Evolutionary conservation across 2,888 invertebrate species (phyloP).

Genomic region (Alitta virens): DNA sequence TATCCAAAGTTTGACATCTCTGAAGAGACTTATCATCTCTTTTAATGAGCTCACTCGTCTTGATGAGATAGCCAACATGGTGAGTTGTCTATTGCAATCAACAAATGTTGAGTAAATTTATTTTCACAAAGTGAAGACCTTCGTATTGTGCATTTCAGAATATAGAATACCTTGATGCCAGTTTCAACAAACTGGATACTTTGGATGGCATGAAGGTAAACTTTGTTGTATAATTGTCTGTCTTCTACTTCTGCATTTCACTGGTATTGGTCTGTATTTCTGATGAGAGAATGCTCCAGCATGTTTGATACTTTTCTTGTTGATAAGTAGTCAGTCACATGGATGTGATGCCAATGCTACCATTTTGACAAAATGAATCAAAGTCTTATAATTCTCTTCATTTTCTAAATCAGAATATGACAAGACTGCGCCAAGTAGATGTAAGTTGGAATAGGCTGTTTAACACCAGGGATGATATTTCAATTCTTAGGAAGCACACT

Average conservation of each 20-base stretch:
- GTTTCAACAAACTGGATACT: slow-evolving; percentile 54
- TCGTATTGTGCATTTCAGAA: slow-evolving; percentile 33
- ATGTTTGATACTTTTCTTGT: too few species aligned
- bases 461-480: slow-evolving; percentile 50
- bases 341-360: too few species aligned
- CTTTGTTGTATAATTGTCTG: background rate
- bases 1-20: slow-evolving; percentile 36
- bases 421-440: slow-evolving; percentile 43
- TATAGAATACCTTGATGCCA: slow-evolving; percentile 53
- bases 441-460: slow-evolving; percentile 52
- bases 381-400: too few species aligned
- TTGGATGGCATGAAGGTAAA: slow-evolving; percentile 53
- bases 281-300: too few species aligned
- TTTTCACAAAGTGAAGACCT: too few species aligned
- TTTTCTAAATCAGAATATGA: slow-evolving; percentile 37
- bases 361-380: too few species aligned
- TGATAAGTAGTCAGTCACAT: too few species aligned
- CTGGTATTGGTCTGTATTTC: background rate
- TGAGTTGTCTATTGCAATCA: slow-evolving; percentile 28
- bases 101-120: too few species aligned
- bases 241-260: background rate
- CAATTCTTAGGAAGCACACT: slow-evolving; percentile 48
- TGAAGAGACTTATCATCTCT: slow-evolving; percentile 48
- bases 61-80: slow-evolving; percentile 51
- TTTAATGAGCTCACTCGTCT: slow-evolving; percentile 53